Base-by-base conservation (phyloP, 2,888 invertebrate genomes). In the Plemyria rubiginata region DNA sequence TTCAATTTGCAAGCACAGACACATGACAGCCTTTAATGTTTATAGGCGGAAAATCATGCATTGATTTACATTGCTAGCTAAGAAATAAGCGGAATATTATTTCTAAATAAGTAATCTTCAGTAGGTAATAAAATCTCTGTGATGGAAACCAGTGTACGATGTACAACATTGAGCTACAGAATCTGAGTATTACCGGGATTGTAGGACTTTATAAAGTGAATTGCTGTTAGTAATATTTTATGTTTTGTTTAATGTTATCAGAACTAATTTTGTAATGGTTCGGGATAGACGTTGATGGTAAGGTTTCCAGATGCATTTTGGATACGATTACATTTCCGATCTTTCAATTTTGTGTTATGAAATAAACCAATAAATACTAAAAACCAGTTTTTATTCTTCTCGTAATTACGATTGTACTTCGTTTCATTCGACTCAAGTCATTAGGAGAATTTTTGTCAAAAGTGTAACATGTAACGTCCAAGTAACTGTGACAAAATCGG, bases 301-400 rank as follows among this genome's bases (percentile, higher is more conserved):
- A 71, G 84, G 83, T 87, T 88, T 85, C 87, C 81, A 74, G 86
- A 85, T 82, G 82, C 84, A 85, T 86, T 85, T 86, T 87, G 85
- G 86, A 81, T 86, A 87, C 84, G 86, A 85, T 84, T 84, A 86
- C 86, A 82, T 90, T 86, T 89, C 68, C 86, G 86, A 85, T 90
- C 87, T 88, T 90, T 86, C 89, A 90, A 88, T 87, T 88, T 91
- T 91, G 91, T 91, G 91, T 91, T 91, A 70, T 89, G 79, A 89
- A 90, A 90, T 90, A 91, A 92, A 91, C 86, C 84, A 85, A 86
- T 90, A 88, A 88, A 90, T 81, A 82, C 82, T 77, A 80, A 48
- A 11, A 28, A 46, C 12, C 55, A 38, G 60, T 63, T 55, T 70
- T 64, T 8, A 61, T 60, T 64, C 2, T 22, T 36, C 6, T 7